phyloP scores from a whole-genome alignment of 2,888 invertebrate genomes.

The Xylota sylvarum region DNA sequence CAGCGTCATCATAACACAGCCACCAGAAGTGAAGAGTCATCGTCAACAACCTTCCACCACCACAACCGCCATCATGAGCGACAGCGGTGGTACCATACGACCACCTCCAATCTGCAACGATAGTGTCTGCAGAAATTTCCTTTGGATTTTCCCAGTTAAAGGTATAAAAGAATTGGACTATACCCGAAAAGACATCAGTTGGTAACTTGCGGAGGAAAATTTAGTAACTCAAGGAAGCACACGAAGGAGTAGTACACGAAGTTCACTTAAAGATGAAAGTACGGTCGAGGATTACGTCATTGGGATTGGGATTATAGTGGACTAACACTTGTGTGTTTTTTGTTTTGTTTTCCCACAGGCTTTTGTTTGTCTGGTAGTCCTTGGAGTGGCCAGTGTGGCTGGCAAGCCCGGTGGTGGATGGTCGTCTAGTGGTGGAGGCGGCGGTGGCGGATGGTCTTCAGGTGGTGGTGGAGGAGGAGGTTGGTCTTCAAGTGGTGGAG shows the following conservation, averaged over 20 bases:
- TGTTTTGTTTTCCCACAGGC: slow-evolving; percentile 79
- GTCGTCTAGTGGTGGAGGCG: slow-evolving; percentile 79
- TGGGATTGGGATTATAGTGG: not conserved
- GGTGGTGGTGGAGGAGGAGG: slow-evolving; percentile 68
- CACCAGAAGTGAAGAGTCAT: slow-evolving; percentile 63
- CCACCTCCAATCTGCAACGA: slow-evolving; percentile 60
- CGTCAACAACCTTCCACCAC: slow-evolving; percentile 27
- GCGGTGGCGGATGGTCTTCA: slow-evolving; percentile 74
- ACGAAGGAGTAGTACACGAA: slow-evolving; percentile 34
- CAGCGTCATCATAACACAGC: slow-evolving; percentile 57
- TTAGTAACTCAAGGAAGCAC: slow-evolving; percentile 43
- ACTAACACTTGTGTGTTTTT: slow-evolving; percentile 39
- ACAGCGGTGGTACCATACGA: not conserved
- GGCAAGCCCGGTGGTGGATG: slow-evolving; percentile 81
- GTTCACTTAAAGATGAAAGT: slow-evolving; percentile 68
- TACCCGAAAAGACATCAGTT: slow-evolving; percentile 67
- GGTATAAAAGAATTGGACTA: slow-evolving; percentile 76
- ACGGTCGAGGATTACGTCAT: slow-evolving; percentile 58
- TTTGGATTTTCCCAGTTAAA: slow-evolving; percentile 58
- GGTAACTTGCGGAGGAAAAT: slow-evolving; percentile 58
- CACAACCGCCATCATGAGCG: slow-evolving; percentile 14
- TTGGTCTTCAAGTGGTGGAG: slow-evolving; percentile 56
- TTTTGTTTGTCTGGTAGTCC: slow-evolving; percentile 82
- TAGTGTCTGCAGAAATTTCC: slow-evolving; percentile 58
- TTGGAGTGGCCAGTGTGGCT: slow-evolving; percentile 82